Evolutionary conservation across 2,888 invertebrate species (phyloP).

Genomic region (Drosophila tanythrix): DNA sequence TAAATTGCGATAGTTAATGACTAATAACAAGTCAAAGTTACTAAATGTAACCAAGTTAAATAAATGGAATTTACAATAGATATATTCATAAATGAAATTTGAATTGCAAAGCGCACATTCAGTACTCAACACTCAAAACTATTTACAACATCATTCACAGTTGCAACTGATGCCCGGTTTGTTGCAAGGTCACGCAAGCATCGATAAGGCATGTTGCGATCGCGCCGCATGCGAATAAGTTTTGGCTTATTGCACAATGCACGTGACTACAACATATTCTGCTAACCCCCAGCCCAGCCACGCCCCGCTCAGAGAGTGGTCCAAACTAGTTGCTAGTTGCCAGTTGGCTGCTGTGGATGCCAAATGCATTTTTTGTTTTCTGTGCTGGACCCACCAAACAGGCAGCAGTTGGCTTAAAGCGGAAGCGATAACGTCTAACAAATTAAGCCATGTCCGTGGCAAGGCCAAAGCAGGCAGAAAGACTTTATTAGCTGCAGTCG

Average conservation of each 20-base stretch:
- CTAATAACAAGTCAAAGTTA: not conserved
- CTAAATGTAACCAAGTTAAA: not conserved
- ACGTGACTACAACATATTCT: constrained; percentile 62
- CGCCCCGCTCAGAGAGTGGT: not conserved
- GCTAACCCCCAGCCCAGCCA: not conserved
- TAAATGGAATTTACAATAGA: not conserved
- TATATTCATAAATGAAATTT: not conserved
- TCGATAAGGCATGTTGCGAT: constrained; percentile 55
- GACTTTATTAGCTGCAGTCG: constrained; percentile 62
- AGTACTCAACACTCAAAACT: not conserved
- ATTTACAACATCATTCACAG: constrained; percentile 6
- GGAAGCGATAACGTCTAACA: constrained; percentile 80
- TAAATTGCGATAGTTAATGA: not conserved
- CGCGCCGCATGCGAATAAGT: constrained; percentile 72
- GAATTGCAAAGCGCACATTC: not conserved
- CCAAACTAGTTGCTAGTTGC: constrained; percentile 28
- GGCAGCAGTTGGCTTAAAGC: constrained; percentile 54
- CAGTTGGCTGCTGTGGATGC: constrained; percentile 28
- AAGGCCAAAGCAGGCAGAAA: constrained; percentile 40
- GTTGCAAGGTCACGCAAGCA: constrained; percentile 49
- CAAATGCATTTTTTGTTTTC: constrained; percentile 53
- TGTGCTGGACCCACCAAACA: constrained; percentile 39
- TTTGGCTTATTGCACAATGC: constrained; percentile 71
- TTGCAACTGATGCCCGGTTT: constrained; percentile 2
- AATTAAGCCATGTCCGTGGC: constrained; percentile 74